Evolutionary conservation across 2,888 invertebrate genomes (phyloP).

Genomic region (Pseudolycoriella hygida): DNA sequence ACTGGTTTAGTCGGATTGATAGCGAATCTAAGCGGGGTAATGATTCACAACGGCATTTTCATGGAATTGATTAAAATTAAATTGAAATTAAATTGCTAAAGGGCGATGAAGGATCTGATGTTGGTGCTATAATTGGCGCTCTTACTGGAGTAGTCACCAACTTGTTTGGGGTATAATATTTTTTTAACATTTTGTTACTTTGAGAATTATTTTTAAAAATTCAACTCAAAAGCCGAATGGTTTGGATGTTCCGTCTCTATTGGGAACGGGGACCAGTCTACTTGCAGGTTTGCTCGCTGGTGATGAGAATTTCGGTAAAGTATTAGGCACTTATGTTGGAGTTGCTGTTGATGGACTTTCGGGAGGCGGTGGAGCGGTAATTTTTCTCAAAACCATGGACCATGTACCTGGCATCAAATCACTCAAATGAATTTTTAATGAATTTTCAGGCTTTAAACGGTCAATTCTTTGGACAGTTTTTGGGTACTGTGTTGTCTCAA

Average conservation of each 20-base stretch:
- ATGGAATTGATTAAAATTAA: neutral
- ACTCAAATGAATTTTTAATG: constrained; percentile 2
- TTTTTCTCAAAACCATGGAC: constrained; percentile 4
- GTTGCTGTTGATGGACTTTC: constrained; percentile 26
- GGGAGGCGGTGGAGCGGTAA: constrained; percentile 28
- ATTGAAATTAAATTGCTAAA: constrained; percentile 9
- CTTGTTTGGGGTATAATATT: constrained; percentile 24
- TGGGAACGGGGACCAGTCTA: constrained; percentile 22
- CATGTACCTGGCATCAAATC: neutral
- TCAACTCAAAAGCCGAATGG: constrained; percentile 21
- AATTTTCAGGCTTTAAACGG: constrained; percentile 24
- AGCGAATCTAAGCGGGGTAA: constrained; percentile 26
- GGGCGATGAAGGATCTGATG: constrained; percentile 28
- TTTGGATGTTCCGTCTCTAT: constrained; percentile 22
- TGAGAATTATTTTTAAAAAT: too few species aligned
- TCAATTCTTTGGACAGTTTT: constrained; percentile 25
- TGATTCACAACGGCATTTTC: constrained; percentile 7
- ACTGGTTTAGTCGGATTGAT: constrained; percentile 26
- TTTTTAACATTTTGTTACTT: neutral
- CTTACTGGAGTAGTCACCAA: constrained; percentile 24
- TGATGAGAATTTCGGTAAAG: constrained; percentile 26
- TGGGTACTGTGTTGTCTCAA: constrained; percentile 25
- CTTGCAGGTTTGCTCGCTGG: constrained; percentile 24
- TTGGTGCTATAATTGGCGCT: constrained; percentile 24
- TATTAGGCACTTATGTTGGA: constrained; percentile 25